Evolutionary conservation across 2,113 vertebrate genomes (phyloP), one percentile per base, ranked within the genome.

Genomic region (Odontophorus gujanensis): DNA sequence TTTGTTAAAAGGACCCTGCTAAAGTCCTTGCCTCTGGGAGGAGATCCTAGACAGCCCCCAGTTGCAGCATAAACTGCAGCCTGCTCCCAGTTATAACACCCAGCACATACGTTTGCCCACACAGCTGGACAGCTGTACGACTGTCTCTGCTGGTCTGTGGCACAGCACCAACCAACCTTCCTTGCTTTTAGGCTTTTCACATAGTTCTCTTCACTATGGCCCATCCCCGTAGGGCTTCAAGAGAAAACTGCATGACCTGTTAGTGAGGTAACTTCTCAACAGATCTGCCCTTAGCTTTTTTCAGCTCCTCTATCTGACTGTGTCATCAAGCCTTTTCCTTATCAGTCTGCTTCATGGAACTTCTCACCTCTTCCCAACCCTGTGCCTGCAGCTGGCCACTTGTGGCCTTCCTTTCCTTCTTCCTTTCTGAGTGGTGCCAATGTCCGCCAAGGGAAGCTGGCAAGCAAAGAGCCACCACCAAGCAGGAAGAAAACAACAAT

Each of bases 401-500:
- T 34, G 42, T 6, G 85, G 69, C 47, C 65, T 90, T 92, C 87
- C 77, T 72, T 61, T 95, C 79, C 87, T 63, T 80, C 82, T 68
- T 32, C 80, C 61, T 63, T 63, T 40, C 38, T 36, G 68, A 89
- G 50, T 40, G 68, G 72, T 92, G 89, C 93, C 95, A 92, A 45
- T 32, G 82, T 81, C 89, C 61, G 26, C 57, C 76, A 95, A 88
- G 61, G 69, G 16, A 94, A 95, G 51, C 85, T 94, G 93, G 93
- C 91, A 93, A 92, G 79, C 3, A 2, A 91, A 69, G 2, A 85
- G 45, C 79, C 72, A 89, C 76, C 89, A 67, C 82, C 80, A 72
- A 72, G 94, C 96, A 95, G 96, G 95, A 95, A 96, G 87, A 95
- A 91, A 85, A 83, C 83, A 96, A 96, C 95, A 96, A 95, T 89